Conservation (phyloP, 1,140 invertebrate species). For the Caenorhabditis remanei region DNA sequence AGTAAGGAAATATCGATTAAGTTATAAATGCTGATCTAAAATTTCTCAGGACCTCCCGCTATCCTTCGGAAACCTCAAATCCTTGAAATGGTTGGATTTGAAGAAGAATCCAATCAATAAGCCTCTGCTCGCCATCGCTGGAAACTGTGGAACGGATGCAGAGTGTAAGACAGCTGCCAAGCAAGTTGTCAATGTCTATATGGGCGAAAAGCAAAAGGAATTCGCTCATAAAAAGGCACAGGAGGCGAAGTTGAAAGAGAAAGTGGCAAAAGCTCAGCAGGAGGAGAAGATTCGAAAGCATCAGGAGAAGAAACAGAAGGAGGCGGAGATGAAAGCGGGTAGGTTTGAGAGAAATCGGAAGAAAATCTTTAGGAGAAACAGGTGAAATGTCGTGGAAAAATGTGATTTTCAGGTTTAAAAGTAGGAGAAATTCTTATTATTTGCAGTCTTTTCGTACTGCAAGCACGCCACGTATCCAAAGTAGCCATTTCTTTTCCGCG, state of each 20-base stretch:
- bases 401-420: no score
- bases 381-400: no score
- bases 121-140: background rate
- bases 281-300: conserved; percentile 20
- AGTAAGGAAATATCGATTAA: no score
- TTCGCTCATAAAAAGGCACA: conserved; percentile 4
- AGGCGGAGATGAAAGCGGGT: background rate
- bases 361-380: background rate
- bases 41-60: conserved; percentile 13
- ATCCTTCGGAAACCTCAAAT: conserved; percentile 32
- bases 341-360: background rate
- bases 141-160: conserved; percentile 3
- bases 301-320: conserved; percentile 39
- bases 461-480: no score
- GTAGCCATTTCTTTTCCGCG: no score
- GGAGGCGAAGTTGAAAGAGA: background rate
- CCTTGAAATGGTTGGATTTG: conserved; percentile 54
- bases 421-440: no score
- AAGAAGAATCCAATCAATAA: conserved; percentile 15
- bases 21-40: no score
- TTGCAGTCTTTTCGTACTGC: no score
- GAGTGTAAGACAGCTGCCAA: conserved; percentile 49
- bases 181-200: conserved; percentile 36
- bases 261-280: conserved; percentile 30
- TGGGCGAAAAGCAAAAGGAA: conserved; percentile 2